These are phyloP conservation scores for Drosophila eohydei DNA, from an alignment of 2,888 invertebrate genomes.

Conservation along the genomic window DNA sequence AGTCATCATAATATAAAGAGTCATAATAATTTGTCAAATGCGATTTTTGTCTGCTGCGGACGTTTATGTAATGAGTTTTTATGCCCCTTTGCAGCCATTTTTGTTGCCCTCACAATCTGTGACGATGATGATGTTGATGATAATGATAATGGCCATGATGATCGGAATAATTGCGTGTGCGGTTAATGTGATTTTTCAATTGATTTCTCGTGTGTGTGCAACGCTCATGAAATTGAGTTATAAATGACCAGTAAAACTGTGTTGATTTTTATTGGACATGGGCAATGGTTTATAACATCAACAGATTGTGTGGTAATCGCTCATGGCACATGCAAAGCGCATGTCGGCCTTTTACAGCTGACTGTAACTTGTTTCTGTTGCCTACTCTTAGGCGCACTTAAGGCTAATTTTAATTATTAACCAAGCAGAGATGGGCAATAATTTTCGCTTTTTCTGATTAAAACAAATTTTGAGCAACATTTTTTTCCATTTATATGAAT, in stretches of 20 bases:
- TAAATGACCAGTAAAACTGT: conserved; percentile 63
- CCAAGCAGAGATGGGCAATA: no score
- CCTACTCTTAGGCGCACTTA: not conserved
- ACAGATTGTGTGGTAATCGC: conserved; percentile 38
- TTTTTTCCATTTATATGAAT: no score
- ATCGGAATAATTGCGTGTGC: conserved; percentile 60
- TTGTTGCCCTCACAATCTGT: conserved; percentile 40
- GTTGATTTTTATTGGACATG: conserved; percentile 58
- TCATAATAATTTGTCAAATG: conserved; percentile 72
- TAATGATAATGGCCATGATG: conserved; percentile 20
- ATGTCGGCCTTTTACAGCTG: not conserved
- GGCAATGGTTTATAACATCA: conserved; percentile 37
- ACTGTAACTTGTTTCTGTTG: not conserved
- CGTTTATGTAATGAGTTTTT: conserved; percentile 72
- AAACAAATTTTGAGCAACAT: no score
- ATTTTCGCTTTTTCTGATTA: no score
- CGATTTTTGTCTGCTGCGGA: conserved; percentile 66
- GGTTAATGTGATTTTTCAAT: conserved; percentile 71
- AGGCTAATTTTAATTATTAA: not conserved
- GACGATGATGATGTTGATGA: conserved; percentile 15
- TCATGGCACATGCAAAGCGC: conserved; percentile 17
- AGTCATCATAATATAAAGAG: conserved; percentile 47
- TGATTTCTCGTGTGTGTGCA: conserved; percentile 60
- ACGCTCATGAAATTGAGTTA: conserved; percentile 57
- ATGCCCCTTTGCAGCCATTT: conserved; percentile 43